Evolutionary conservation across 2,888 invertebrate species (phyloP), one percentile per base, ranked within the genome.

Genomic region (Xylophagus ater): DNA sequence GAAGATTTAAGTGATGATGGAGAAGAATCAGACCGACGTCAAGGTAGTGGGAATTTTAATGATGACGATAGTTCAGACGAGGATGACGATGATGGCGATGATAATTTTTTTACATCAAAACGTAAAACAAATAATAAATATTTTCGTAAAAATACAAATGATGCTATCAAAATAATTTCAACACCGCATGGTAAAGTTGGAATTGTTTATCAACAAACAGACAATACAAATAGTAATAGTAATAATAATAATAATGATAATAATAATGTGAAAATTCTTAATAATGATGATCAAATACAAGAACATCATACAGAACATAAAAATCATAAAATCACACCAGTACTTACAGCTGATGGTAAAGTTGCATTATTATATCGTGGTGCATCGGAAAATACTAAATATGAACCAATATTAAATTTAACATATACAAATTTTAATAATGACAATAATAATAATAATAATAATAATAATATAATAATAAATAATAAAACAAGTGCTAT

Each of bases 341-440:
- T 67, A 40, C 55, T 67, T 52, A 67, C 66, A 46, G 57, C 66
- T 49, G 67, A 67, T 59, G 67, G 67, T 53, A 67, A 66, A 56
- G 65, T 67, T 54, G 67, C 66, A 45, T 57, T 67, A 52, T 59
- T 67, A 51, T 65, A 64, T 51, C 63, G 65, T 41, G 66, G 65
- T 48, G 63, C 61, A 52, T 63, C 65, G 45, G 62, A 62, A 53
- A 62, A 57, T 47, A 58, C 62, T 34, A 65, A 65, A 52, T 63
- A 66, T 50, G 66, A 66, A 51, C 65, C 64, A 29, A 63, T 64
- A 42, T 56, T 60, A 47, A 65, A 65, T 51, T 49, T 64, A 32
- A 64, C 64, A 36, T 43, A 45, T 40, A 34, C 30, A 21, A 45
- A 45, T 30, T 43, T 44, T 37, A 45, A 44, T 34, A 36, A 36